Evolutionary conservation across 2,797 vertebrate genomes (phyloP), one percentile per base, ranked within the genome.

Genomic region (Spatula versicolor): DNA sequence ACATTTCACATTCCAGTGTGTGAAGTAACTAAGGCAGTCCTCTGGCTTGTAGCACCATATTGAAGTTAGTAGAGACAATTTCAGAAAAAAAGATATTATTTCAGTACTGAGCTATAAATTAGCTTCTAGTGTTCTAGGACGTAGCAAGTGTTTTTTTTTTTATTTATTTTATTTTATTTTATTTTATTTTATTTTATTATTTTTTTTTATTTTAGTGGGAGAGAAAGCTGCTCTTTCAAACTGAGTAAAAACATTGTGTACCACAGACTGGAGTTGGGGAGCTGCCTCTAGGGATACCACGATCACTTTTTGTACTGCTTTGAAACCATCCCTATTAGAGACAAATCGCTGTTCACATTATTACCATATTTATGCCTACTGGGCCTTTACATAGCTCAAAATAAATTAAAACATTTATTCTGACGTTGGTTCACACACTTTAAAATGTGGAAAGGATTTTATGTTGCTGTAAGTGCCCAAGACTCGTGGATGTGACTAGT

Each of bases 1-100:
- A 22, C 56, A 73, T 95, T 94, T 95, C 75, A 90, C 87, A 73
- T 96, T 52, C 72, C 52, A 93, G 64, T 54, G 56, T 75, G 73
- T 9, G 60, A 81, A 94, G 48, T 54, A 81, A 88, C 75, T 50
- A 67, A 50, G 46, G 48, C 82, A 73, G 10, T 30, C 39, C 52
- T 74, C 77, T 37, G 69, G 72, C 68, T 90, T 87, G 45, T 63
- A 91, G 68, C 21, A 78, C 16, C 73, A 43, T 25, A 90, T 86
- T 67, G 88, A 80, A 66, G 20, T 58, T 77, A 76, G 88, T 86
- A 91, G 26, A 86, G 82, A 96, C 30, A 76, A 6, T 28, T 67
- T 77, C 13, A 13, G 74, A 75, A 88, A 71, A 81, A 88, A 79
- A 87, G 56, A 21, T 15, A 45, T 5, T 64, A 55, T 39, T 48